A percentile compares a stretch with the other conserved stretches of the same genome.
phyloP scores from a whole-genome alignment of 2,797 vertebrate species.

The Anguilla anguilla region DNA sequence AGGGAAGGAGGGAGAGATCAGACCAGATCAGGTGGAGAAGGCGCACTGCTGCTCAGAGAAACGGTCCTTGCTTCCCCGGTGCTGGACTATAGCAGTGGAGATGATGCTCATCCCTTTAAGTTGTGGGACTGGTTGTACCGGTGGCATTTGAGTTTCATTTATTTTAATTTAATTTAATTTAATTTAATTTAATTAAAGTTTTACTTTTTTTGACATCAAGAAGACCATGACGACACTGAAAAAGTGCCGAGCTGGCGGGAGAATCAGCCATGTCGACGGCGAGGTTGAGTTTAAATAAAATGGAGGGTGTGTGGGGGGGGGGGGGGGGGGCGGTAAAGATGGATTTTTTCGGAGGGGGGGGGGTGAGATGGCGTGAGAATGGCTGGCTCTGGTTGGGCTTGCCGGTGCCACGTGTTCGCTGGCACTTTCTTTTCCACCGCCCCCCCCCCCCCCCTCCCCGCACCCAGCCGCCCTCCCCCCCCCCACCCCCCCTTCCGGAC shows the following conservation, averaged over 20 bases:
- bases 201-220: conserved; percentile 46
- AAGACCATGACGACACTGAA: background rate
- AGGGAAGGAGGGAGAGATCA: conserved; percentile 54
- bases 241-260: background rate
- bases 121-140: conserved; percentile 47
- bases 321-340: conserved; percentile 57
- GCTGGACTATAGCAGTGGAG: conserved; percentile 46
- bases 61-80: conserved; percentile 46
- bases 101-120: conserved; percentile 51
- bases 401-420: conserved; percentile 77
- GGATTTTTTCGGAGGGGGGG: conserved; percentile 57
- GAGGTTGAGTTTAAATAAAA: conserved; percentile 53
- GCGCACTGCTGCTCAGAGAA: conserved; percentile 48
- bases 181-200: background rate
- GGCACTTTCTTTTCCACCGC: conserved; percentile 62
- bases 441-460: too few species aligned
- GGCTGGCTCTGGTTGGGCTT: conserved; percentile 78
- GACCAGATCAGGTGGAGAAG: conserved; percentile 46
- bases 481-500: conserved; percentile 51
- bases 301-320: background rate
- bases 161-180: background rate
- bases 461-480: too few species aligned
- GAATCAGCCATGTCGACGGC: conserved; percentile 27
- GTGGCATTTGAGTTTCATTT: too few species aligned
- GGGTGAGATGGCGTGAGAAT: conserved; percentile 75